Conservation (phyloP, 2,888 invertebrate genomes). For the Hirtodrosophila alboralis region DNA sequence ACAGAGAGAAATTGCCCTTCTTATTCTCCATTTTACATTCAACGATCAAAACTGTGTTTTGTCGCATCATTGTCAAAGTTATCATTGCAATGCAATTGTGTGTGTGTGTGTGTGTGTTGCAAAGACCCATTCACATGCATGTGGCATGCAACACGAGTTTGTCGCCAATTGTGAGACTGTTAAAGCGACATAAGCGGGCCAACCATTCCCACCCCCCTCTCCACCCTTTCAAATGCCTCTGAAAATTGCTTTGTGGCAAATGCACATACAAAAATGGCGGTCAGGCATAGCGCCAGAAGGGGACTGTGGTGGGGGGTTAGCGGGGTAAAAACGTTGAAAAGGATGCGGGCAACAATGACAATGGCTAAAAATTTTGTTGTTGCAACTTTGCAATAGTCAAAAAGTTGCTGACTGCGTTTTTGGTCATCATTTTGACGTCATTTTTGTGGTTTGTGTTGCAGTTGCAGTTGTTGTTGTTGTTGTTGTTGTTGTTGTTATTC, state of each 20-base stretch:
- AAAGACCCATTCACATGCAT: slow-evolving; percentile 2
- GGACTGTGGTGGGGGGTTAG: not conserved
- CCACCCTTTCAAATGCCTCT: slow-evolving; percentile 4
- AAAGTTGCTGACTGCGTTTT: slow-evolving; percentile 76
- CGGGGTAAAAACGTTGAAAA: no score
- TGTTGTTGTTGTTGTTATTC: slow-evolving; percentile 28
- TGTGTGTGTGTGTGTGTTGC: not conserved
- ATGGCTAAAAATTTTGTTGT: slow-evolving; percentile 32
- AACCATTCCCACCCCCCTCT: not conserved
- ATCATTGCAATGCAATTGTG: no score
- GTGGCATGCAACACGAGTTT: slow-evolving; percentile 17
- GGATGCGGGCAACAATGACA: slow-evolving; percentile 3
- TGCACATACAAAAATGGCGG: slow-evolving; percentile 16
- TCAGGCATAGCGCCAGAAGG: not conserved
- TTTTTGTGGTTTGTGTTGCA: slow-evolving; percentile 57
- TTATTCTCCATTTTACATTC: no score
- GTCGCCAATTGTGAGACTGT: not conserved
- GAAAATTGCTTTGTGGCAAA: slow-evolving; percentile 10
- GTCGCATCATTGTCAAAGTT: no score
- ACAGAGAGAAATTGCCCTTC: no score
- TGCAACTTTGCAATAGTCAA: slow-evolving; percentile 66
- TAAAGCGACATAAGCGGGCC: not conserved
- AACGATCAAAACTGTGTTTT: no score
- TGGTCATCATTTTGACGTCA: slow-evolving; percentile 74
- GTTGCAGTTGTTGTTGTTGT: slow-evolving; percentile 19